Base-by-base conservation (phyloP, 2,888 invertebrate species). In the Congeria kusceri region DNA sequence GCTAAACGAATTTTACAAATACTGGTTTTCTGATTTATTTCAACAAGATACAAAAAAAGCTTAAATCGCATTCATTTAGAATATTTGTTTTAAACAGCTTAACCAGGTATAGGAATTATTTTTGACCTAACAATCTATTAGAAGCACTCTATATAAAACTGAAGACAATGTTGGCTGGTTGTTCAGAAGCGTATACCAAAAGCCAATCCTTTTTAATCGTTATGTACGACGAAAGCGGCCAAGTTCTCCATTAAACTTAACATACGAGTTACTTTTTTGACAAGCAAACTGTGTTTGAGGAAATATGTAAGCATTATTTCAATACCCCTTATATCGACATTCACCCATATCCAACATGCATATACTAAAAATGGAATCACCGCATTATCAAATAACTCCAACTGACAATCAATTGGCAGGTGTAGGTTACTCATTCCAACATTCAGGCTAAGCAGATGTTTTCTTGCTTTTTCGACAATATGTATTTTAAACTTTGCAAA, bases 301-400 rank as follows among this genome's bases (percentile, higher is more conserved):
- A 61, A 61, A 61, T 61, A 28, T 18, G 61, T 61, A 61, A 29
- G 61, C 9, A 61, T 29, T 61, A 29, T 61, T n/a, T 61, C 61
- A n/a, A 61, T 3, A 4, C 13, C 25, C 4, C 18, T 61, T 20
- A 32, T 29, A n/a, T 32, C 61, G n/a, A 4, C 20, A 32, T 13
- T 29, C 5, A 28, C 61, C 29, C 39, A 61, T 13, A 61, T 28
- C 23, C 29, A 28, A 32, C 29, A 61, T 13, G 58, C 58, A 58
- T 58, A 58, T 3, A 58, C 4, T 18, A 58, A 28, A 28, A 58
- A 13, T 5, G 58, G 58, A 5, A 58, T 23, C 5, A 58, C 58
- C 5, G 58, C 20, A 58, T 58, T 25, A 28, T 58, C 58, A 58
- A 58, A 58, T 23, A 58, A 25, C 27, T 58, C 20, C 20, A 58